Base-by-base conservation (phyloP, 2,888 invertebrate genomes). In the Colostygia pectinataria region DNA sequence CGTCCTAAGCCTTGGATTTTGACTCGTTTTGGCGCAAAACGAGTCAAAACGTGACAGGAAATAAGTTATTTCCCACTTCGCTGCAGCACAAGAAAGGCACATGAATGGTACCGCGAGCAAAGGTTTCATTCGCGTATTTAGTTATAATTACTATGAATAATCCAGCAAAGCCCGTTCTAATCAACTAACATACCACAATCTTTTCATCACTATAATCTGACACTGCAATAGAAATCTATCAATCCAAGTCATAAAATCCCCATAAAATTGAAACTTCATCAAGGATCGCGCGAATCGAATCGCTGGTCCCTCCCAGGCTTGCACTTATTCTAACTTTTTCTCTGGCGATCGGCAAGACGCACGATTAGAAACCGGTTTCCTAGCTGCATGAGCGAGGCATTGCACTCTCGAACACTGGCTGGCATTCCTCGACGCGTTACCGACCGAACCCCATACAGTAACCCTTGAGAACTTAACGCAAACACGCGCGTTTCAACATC, bases 321-420 rank as follows among this genome's bases (percentile, higher is more conserved):
- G 78, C 74, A 80, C 71, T 78, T 77, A 80, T 80, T 82, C 78
- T 74, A 80, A 84, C 68, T 84, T 87, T 85, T 86, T 83, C 78
- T 71, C 66, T 61, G 68, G 54, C 76, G 83, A 82, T 76, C 76
- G 79, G 72, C 68, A 66, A 74, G 66, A 80, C 77, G 72, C 75
- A 76, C 87, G 83, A 86, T 88, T 88, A 88, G 86, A 57, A 87
- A 88, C 88, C 84, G 83, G 88, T 88, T 73, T 56, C 55, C 47
- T 51, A 59, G 65, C 68, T 70, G 71, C 77, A 72, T 61, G 74
- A 64, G 68, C 70, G 69, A 78, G 72, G 72, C 83, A 68, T 65
- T 79, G 80, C 78, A 80, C 83, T 81, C 79, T 44, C 60, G 64
- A 67, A 66, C 71, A 74, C 75, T 77, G 68, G 51, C 65, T 55